Base-by-base conservation (phyloP, 2,797 vertebrate species). In the Anas flavirostris region DNA sequence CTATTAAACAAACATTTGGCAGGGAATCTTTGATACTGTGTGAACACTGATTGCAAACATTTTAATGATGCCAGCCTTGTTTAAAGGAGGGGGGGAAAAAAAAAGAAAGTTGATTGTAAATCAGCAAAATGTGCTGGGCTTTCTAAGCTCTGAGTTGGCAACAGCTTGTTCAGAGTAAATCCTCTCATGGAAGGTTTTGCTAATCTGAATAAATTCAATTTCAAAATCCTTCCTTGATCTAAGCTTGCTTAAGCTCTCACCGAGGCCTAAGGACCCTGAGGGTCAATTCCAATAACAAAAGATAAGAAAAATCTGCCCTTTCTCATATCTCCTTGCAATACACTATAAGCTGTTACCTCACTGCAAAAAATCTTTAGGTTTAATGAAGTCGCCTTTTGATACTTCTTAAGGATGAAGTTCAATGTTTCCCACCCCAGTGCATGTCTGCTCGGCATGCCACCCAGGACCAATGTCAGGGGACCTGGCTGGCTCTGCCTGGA, bases 141-240 rank as follows among this genome's bases (percentile, higher is more conserved):
- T 97, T 93, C 66, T 94, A 91, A 97, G 96, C 96, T 94, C 90
- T 0, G 82, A 96, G 96, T 95, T 98, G 98, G 97, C 97, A 98
- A 98, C 98, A 99, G 98, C 98, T 99, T 99, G 98, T 97, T 97
- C 95, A 96, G 95, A 98, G 94, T 98, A 98, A 98, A 98, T 98
- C 98, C 97, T 97, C 97, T 97, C 96, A 95, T 90, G 97, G 96
- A 97, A 95, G 98, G 97, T 98, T 98, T 97, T 98, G 94, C 98
- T 98, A 98, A 97, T 98, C 98, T 98, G 98, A 99, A 98, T 98
- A 98, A 98, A 98, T 98, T 98, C 98, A 98, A 97, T 99, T 98
- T 98, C 98, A 98, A 98, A 99, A 98, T 97, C 97, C 98, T 98
- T 98, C 98, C 97, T 98, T 98, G 98, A 99, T 99, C 98, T 98